These are phyloP conservation scores for Drosophila tani DNA, from an alignment of 1,140 invertebrate species.

Conservation along the genomic window DNA sequence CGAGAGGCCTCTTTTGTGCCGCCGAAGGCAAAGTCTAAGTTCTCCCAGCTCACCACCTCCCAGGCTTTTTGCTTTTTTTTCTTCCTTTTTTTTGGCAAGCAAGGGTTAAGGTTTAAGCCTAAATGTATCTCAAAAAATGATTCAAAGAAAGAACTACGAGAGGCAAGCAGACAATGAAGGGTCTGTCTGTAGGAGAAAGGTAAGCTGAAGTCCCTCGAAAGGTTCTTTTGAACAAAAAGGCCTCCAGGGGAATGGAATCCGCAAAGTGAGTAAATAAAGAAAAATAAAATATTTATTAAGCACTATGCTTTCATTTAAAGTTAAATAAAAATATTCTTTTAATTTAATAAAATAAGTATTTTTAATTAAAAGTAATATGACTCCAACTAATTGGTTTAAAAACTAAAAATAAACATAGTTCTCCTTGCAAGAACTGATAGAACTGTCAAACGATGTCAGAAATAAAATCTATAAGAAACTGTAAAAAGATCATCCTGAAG, in stretches of 20 bases:
- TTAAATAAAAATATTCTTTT: not conserved
- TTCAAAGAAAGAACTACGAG: slow-evolving; percentile 20
- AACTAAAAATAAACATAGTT: no score
- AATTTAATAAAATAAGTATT: not conserved
- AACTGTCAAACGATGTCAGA: not conserved
- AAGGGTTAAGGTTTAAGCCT: slow-evolving; percentile 58
- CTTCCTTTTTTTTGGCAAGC: slow-evolving; percentile 45
- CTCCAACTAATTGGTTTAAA: not conserved
- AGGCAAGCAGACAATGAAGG: slow-evolving; percentile 16
- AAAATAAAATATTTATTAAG: slow-evolving; percentile 1
- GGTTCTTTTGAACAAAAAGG: not conserved
- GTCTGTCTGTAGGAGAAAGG: slow-evolving; percentile 7
- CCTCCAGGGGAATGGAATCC: not conserved
- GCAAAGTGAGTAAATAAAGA: slow-evolving; percentile 1
- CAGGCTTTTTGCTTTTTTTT: not conserved
- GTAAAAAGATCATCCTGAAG: not conserved
- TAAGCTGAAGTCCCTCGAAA: slow-evolving; percentile 9
- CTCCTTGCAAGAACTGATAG: not conserved
- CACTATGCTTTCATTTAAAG: not conserved
- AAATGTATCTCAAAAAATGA: slow-evolving; percentile 38
- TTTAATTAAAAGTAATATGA: no score
- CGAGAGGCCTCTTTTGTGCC: slow-evolving; percentile 60
- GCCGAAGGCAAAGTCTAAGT: slow-evolving; percentile 57
- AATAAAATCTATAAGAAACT: not conserved
- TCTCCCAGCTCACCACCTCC: slow-evolving; percentile 10